These are phyloP conservation scores for Xenopus laevis DNA, from an alignment of 2,113 vertebrate genomes.

Conservation along the genomic window DNA sequence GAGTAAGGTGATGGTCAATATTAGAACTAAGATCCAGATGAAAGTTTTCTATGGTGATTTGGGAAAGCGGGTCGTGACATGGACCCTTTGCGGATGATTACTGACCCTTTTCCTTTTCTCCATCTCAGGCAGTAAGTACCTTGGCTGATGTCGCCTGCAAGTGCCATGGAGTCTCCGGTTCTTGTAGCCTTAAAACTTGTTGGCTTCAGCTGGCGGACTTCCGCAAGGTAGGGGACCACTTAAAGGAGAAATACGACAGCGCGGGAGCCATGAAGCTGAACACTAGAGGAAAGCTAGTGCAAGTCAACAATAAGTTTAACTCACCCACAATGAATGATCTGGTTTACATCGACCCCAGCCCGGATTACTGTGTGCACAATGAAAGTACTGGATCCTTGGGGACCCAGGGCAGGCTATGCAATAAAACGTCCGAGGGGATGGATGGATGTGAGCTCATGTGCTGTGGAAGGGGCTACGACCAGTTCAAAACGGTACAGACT, in stretches of 20 bases:
- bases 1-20: no score
- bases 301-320: constrained; percentile 91
- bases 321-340: constrained; percentile 85
- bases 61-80: no score
- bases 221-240: constrained; percentile 88
- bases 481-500: constrained; percentile 91
- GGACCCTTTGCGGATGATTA: no score
- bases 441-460: constrained; percentile 98
- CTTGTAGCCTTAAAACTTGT: constrained; percentile 95
- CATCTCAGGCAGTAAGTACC: constrained; percentile 82
- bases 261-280: constrained; percentile 90
- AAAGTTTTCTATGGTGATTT: no score
- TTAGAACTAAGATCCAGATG: no score
- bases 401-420: constrained; percentile 92
- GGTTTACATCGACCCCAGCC: constrained; percentile 92
- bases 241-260: constrained; percentile 96
- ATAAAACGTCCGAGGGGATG: constrained; percentile 98
- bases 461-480: constrained; percentile 94
- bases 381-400: constrained; percentile 93
- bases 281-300: constrained; percentile 85
- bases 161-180: constrained; percentile 94
- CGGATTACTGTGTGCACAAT: constrained; percentile 92
- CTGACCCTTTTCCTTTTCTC: no score
- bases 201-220: constrained; percentile 96
- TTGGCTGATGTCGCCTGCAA: constrained; percentile 93